These are phyloP conservation scores for Limenitis camilla DNA, from an alignment of 2,888 invertebrate species.

Conservation along the genomic window DNA sequence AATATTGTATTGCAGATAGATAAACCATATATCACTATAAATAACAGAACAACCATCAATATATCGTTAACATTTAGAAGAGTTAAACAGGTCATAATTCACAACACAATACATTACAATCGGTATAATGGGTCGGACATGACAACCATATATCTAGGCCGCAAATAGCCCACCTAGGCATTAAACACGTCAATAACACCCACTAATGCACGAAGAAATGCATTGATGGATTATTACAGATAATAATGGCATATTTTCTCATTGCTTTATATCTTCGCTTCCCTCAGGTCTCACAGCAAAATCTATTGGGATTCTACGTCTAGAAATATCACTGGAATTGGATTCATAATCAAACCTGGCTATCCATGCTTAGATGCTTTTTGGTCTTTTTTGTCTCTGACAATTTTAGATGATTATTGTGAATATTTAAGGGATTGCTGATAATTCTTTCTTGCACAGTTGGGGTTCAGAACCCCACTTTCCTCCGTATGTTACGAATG, in stretches of 20 bases:
- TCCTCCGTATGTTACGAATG: no score
- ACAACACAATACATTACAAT: slow-evolving; percentile 7
- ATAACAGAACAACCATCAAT: neutral
- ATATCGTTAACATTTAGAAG: slow-evolving; percentile 5
- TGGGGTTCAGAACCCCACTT: no score
- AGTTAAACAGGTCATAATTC: slow-evolving; percentile 8
- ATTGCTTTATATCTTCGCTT: neutral
- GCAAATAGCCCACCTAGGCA: slow-evolving; percentile 20
- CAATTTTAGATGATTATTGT: no score
- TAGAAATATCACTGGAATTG: no score
- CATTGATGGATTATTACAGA: neutral
- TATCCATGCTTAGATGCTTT: no score
- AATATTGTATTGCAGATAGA: neutral
- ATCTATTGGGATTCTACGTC: no score
- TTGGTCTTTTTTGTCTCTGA: no score
- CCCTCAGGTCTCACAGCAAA: no score
- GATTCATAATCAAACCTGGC: no score
- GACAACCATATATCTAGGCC: slow-evolving; percentile 21
- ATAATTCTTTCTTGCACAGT: no score
- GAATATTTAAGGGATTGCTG: no score
- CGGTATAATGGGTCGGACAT: slow-evolving; percentile 15
- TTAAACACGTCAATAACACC: slow-evolving; percentile 21
- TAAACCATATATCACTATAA: neutral
- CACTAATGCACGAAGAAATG: slow-evolving; percentile 11
- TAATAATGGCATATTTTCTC: neutral